Conservation (phyloP, 2,888 invertebrate species). For the Phyllotreta striolata region DNA sequence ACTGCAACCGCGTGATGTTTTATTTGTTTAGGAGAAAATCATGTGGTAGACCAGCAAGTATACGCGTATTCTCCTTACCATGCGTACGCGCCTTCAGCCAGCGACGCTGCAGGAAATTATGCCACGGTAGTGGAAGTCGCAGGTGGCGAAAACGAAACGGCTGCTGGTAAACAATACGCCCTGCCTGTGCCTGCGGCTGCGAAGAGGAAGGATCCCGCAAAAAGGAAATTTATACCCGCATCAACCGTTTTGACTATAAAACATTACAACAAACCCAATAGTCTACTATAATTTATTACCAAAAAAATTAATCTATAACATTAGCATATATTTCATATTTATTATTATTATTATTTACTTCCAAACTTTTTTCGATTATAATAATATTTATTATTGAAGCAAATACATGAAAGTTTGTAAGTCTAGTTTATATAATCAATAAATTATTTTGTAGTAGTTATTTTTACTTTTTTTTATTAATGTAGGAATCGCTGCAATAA, state of each 20-base stretch:
- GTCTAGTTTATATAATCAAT: too few species aligned
- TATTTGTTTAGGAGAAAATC: background rate
- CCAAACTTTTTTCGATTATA: too few species aligned
- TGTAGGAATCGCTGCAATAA: too few species aligned
- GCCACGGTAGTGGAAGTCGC: constrained; percentile 44
- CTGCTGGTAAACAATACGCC: constrained; percentile 15
- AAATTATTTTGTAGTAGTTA: too few species aligned
- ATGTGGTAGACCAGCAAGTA: too few species aligned
- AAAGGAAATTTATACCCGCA: constrained; percentile 34
- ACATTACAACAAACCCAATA: constrained; percentile 30
- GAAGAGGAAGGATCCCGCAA: constrained; percentile 38
- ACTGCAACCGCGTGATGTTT: background rate
- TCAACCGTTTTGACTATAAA: constrained; percentile 39
- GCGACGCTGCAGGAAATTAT: constrained; percentile 38
- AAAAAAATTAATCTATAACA: too few species aligned
- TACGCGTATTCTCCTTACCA: constrained; percentile 15
- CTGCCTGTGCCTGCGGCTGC: constrained; percentile 18
- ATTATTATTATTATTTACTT: too few species aligned
- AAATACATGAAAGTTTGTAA: too few species aligned
- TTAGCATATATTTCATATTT: too few species aligned
- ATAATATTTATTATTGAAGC: too few species aligned
- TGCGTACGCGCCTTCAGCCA: constrained; percentile 33
- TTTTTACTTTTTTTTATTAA: too few species aligned
- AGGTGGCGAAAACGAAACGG: constrained; percentile 35
- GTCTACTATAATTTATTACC: background rate